These are phyloP conservation scores for Zoanthus sansibaricus DNA, from an alignment of 92 coral and sea anemone genomes.

Conservation along the genomic window DNA sequence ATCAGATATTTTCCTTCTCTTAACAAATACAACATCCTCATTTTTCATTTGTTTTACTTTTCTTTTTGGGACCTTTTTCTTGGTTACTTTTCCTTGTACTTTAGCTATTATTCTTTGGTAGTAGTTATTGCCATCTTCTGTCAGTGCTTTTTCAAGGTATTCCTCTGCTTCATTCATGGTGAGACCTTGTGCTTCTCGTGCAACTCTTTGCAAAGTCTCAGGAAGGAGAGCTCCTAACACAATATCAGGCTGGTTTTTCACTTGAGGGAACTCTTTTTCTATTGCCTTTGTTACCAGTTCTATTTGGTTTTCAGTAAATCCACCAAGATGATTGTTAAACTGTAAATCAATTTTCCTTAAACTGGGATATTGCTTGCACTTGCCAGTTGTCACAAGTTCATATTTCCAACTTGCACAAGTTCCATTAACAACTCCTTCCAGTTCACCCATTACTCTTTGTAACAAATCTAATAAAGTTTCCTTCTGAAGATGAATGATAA, in stretches of 20 bases:
- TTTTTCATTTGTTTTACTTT: conserved; percentile 5
- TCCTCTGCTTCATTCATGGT: conserved; percentile 38
- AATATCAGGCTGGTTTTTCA: conserved; percentile 4
- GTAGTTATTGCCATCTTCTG: conserved; percentile 21
- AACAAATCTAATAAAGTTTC: background rate
- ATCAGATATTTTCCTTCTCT: background rate
- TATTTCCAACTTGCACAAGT: conserved; percentile 10
- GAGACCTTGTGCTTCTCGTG: conserved; percentile 24
- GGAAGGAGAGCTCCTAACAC: conserved; percentile 41
- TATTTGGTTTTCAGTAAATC: conserved; percentile 46
- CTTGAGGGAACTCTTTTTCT: conserved; percentile 36
- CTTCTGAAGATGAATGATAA: background rate
- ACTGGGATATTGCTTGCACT: conserved; percentile 22
- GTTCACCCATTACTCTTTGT: conserved; percentile 23
- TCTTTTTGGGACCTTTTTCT: conserved; percentile 32
- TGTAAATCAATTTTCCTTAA: conserved; percentile 41
- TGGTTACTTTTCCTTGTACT: conserved; percentile 20
- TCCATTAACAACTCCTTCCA: conserved; percentile 23
- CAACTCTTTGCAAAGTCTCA: conserved; percentile 46
- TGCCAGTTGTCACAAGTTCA: conserved; percentile 19
- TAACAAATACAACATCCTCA: conserved; percentile 11
- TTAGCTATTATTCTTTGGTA: background rate
- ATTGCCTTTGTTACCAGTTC: conserved; percentile 18
- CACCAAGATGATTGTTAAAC: conserved; percentile 22
- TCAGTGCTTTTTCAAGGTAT: conserved; percentile 28